Evolutionary conservation across 2,797 vertebrate species (phyloP).

Genomic region (Lepilemur septentrionalis): DNA sequence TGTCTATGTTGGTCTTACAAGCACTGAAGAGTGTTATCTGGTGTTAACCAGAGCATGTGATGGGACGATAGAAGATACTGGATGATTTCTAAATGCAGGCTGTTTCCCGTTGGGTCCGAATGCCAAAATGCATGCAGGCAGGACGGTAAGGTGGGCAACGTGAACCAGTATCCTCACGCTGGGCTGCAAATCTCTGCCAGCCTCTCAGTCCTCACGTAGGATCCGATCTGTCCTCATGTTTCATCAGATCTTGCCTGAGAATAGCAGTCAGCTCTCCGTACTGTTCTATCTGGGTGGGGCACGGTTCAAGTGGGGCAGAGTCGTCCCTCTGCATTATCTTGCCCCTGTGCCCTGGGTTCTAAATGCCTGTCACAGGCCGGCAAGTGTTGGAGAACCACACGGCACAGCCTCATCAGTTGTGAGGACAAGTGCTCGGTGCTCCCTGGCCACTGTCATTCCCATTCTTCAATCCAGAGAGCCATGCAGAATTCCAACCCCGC

Average conservation of each 20-base stretch:
- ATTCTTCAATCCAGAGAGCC: fast-evolving
- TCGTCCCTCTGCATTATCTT: not conserved
- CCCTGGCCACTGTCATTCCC: not conserved
- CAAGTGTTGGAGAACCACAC: not conserved
- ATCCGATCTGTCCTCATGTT: not conserved
- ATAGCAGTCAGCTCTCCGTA: not conserved
- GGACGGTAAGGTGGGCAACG: fast-evolving
- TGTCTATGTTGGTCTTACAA: fast-evolving
- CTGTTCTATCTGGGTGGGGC: not conserved
- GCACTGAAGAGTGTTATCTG: not conserved
- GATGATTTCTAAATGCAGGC: fast-evolving
- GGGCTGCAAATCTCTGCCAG: not conserved
- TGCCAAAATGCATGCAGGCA: fast-evolving
- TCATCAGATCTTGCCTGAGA: not conserved
- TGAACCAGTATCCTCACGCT: fast-evolving
- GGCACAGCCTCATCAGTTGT: fast-evolving
- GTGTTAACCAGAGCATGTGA: fast-evolving
- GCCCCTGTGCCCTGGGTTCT: fast-evolving
- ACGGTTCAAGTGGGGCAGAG: fast-evolving
- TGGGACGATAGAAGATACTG: fast-evolving
- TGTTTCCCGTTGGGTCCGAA: too few relatives aligned
- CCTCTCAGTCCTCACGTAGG: fast-evolving
- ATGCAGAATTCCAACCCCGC: fast-evolving
- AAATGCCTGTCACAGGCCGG: not conserved
- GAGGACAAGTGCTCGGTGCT: fast-evolving